Percentiles rank a stretch among this genome's conserved stretches.
Evolutionary conservation across 2,797 vertebrate genomes (phyloP).

Genomic region (Atherinosoma microstoma): DNA sequence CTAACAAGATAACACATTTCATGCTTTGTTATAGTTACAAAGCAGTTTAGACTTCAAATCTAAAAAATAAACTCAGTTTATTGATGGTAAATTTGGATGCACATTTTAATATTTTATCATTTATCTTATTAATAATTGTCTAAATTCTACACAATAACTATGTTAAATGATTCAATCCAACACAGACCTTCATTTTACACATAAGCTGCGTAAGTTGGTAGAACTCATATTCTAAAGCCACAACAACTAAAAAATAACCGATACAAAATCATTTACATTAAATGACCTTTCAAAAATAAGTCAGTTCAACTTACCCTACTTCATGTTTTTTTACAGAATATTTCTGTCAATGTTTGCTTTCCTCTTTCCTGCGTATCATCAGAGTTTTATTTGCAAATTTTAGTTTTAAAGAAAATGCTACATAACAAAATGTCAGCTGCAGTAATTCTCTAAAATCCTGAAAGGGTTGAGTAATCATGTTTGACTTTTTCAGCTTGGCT

Average conservation of each 20-base stretch:
- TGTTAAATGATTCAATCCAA: neutral
- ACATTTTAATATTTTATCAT: neutral
- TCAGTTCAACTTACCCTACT: neutral
- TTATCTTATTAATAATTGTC: neutral
- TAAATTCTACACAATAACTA: neutral
- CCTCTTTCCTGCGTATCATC: constrained; percentile 8
- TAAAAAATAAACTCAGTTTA: neutral
- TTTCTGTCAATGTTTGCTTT: constrained; percentile 2
- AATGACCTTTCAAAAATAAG: neutral
- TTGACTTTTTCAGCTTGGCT: constrained; percentile 53
- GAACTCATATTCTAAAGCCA: neutral
- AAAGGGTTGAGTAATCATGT: constrained; percentile 49
- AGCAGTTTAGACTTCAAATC: neutral
- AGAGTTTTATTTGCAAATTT: constrained; percentile 36
- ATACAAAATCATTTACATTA: neutral
- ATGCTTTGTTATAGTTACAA: neutral
- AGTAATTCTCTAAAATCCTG: constrained; percentile 48
- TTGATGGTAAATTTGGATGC: too few relatives aligned
- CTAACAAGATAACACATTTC: neutral
- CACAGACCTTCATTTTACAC: neutral
- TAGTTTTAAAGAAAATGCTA: constrained; percentile 36
- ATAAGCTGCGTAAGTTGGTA: neutral
- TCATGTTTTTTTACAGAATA: neutral
- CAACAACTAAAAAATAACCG: neutral
- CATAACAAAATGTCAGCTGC: constrained; percentile 35